Percentiles rank a stretch among this genome's conserved stretches.
phyloP scores from a whole-genome alignment of 2,888 invertebrate species.

The Dastarcus helophoroides region DNA sequence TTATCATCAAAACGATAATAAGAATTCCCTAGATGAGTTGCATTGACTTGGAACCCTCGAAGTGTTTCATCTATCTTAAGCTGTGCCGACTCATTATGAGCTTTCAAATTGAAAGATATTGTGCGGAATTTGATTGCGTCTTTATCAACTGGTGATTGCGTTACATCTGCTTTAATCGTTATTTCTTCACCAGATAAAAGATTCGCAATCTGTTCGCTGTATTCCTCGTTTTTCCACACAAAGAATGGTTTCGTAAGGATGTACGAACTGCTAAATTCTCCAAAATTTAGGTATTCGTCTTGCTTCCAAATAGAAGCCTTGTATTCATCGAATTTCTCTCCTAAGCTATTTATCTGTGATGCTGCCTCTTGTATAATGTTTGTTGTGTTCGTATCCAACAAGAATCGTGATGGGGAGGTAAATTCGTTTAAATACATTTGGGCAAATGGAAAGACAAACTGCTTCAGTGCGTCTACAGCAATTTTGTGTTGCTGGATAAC shows the following conservation, averaged over 20 bases:
- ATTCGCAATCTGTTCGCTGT: neutral
- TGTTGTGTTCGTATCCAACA: too few species aligned
- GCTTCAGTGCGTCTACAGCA: neutral
- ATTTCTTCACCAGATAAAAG: constrained; percentile 1
- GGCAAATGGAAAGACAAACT: constrained; percentile 1
- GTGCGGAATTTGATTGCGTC: neutral
- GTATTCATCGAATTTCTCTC: neutral
- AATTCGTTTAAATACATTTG: constrained; percentile 1
- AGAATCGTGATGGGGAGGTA: neutral
- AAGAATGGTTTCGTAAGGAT: too few species aligned
- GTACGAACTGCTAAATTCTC: neutral
- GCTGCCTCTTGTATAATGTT: neutral
- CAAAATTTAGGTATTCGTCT: neutral
- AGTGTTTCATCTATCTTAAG: neutral
- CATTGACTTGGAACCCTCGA: neutral
- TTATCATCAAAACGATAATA: constrained; percentile 1
- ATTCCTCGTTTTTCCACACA: neutral
- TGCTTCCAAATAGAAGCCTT: neutral
- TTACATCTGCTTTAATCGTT: neutral
- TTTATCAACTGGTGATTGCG: neutral
- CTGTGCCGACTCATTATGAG: neutral
- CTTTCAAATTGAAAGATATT: constrained; percentile 1
- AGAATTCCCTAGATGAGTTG: constrained; percentile 3
- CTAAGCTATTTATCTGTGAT: neutral
- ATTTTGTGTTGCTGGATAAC: neutral